Evolutionary conservation across 1,140 invertebrate genomes (phyloP), one percentile per base, ranked within the genome.

Genomic region (Caenorhabditis brenneri): DNA sequence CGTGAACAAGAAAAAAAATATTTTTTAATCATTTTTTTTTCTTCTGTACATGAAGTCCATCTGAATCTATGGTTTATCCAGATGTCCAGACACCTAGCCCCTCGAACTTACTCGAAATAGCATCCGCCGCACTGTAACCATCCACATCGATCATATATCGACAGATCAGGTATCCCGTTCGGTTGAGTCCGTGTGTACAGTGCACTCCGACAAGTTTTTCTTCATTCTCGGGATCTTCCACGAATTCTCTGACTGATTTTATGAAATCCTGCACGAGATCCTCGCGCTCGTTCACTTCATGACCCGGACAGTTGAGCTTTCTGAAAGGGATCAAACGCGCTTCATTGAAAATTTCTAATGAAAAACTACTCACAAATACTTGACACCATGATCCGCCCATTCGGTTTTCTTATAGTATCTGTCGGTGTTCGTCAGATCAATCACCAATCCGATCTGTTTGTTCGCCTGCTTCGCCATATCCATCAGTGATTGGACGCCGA

Each of bases 111-210:
- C 84, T 27, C 6, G 36, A 55, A 27, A 85, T 85, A 9, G 84
- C 84, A 27, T 78, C 46, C n/a, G 36, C 79, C 0, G 84, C 84
- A 15, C 36, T 81, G 31, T 80, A 85, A 4, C 39, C 33, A n/a
- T 42, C 24, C n/a, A 48, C 39, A 33, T 85, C 84, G n/a, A 85
- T 85, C 27, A 85, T 36, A 51, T 85, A 85, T 22, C 91, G 90
- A 87, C 95, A 96, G 79, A 96, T 93, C 81, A 96, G 93, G 89
- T 95, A 96, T 0, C 95, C 95, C 3, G 95, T 95, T 82, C 95
- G 93, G 91, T 97, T 96, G 3, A 96, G 92, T 10, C 95, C 95
- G 90, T 96, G 95, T 0, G 95, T 96, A 91, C 95, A 96, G 90
- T 96, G 95, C 22, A 96, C 94, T 39, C 95, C 95, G 87, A 96